These are phyloP conservation scores for Pachliopta kotzebuea DNA, from an alignment of 2,888 invertebrate species.

Conservation along the genomic window DNA sequence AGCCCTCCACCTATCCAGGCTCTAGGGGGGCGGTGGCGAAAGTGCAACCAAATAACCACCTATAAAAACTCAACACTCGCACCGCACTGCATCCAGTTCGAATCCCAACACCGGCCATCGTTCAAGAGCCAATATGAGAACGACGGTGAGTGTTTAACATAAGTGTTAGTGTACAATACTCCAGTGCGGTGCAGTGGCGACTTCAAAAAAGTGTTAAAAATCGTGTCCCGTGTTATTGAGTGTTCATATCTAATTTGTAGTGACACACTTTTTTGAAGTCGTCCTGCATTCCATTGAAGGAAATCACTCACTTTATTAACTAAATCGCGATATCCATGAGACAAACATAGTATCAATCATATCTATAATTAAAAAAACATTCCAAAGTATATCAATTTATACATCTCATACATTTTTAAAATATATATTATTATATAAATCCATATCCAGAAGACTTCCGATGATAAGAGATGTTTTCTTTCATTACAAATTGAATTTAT, in stretches of 20 bases:
- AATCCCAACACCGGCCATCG: conserved; percentile 73
- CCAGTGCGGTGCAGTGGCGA: conserved; percentile 59
- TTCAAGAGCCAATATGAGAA: conserved; percentile 76
- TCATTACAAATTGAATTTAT: too few relatives aligned
- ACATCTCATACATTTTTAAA: too few relatives aligned
- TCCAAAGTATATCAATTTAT: too few relatives aligned
- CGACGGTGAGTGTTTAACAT: conserved; percentile 65
- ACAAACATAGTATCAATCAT: too few relatives aligned
- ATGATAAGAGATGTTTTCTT: too few relatives aligned
- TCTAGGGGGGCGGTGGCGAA: conserved; percentile 73
- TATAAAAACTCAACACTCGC: conserved; percentile 74
- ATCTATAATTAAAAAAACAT: too few relatives aligned
- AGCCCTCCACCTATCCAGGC: conserved; percentile 46
- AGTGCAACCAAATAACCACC: conserved; percentile 76
- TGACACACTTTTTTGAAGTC: conserved; percentile 75
- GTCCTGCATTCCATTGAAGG: conserved; percentile 34
- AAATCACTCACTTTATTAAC: background rate
- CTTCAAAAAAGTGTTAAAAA: conserved; percentile 68
- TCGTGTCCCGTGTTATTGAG: conserved; percentile 51
- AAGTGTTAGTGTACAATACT: conserved; percentile 37
- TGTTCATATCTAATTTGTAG: conserved; percentile 32
- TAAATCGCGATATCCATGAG: too few relatives aligned
- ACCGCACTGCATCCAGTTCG: conserved; percentile 69
- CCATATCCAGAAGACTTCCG: too few relatives aligned
- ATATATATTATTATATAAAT: too few relatives aligned